Percentiles rank a stretch among this genome's conserved stretches.
phyloP scores from a whole-genome alignment of 2,797 vertebrate genomes.

The Sebastes kiyomatsui region DNA sequence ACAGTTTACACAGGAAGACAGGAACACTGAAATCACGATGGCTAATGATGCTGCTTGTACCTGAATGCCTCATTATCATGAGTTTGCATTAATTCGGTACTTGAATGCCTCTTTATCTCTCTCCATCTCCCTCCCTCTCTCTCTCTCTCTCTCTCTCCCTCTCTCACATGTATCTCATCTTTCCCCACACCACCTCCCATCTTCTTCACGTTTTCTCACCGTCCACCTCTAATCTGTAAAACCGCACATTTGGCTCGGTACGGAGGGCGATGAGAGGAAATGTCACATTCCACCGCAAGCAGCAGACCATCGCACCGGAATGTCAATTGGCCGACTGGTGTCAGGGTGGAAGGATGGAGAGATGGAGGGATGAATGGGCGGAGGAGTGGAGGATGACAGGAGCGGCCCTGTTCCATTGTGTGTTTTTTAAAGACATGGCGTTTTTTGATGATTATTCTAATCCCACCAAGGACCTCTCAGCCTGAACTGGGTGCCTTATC shows the following conservation, averaged over 20 bases:
- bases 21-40: slow-evolving; percentile 12
- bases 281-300: slow-evolving; percentile 62
- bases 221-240: slow-evolving; percentile 60
- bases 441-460: slow-evolving; percentile 88
- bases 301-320: slow-evolving; percentile 57
- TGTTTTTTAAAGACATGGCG: slow-evolving; percentile 81
- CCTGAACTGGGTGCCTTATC: slow-evolving; percentile 86
- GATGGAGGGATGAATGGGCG: slow-evolving; percentile 51
- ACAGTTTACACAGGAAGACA: slow-evolving; percentile 21
- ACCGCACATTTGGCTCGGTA: slow-evolving; percentile 50
- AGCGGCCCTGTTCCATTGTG: slow-evolving; percentile 74
- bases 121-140: not conserved
- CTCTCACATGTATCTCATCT: slow-evolving; percentile 37
- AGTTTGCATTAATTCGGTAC: slow-evolving; percentile 45
- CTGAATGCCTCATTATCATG: slow-evolving; percentile 57
- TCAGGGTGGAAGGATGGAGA: slow-evolving; percentile 19
- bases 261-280: slow-evolving; percentile 55
- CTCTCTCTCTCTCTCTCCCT: not conserved
- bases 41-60: slow-evolving; percentile 48
- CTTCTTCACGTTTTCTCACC: slow-evolving; percentile 31
- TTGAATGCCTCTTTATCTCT: slow-evolving; percentile 18
- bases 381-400: slow-evolving; percentile 53
- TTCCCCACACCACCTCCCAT: slow-evolving; percentile 8
- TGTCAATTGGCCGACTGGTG: slow-evolving; percentile 61
- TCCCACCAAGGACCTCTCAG: slow-evolving; percentile 82